Evolutionary conservation across 2,113 vertebrate genomes (phyloP), one percentile per base, ranked within the genome.

Genomic region (Tetrao urogallus): DNA sequence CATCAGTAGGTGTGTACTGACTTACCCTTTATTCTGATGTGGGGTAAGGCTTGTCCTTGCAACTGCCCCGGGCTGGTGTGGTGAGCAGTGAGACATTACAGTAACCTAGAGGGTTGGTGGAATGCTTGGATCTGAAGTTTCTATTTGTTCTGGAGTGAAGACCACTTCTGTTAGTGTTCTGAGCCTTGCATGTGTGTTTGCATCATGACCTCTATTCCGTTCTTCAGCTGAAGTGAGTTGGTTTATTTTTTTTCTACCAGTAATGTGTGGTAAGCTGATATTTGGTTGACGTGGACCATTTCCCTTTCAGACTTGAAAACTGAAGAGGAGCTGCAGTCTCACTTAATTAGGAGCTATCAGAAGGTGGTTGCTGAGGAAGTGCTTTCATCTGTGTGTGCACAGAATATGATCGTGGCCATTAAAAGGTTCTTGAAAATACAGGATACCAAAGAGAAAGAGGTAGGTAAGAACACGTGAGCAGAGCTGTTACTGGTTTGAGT

Each of bases 261-360:
- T 75, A 32, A 69, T 22, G 2, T 50, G n/a, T 63, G 60, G 7
- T 52, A 28, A 73, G 25, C 12, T 40, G 32, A 18, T 12, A 22
- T 83, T 79, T 36, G 11, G 27, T 57, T 77, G 64, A 38, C 10
- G 20, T 32, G 40, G 12, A 40, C 6, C 8, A 3, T 61, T 87
- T 96, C 30, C 28, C 15, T 57, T 74, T 32, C 95, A 99, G 99
- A 97, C 94, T 98, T 99, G 88, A 98, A 96, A 80, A 98, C 97
- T 36, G 98, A 99, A 93, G 98, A 97, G 38, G 98, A 99, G 56
- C 97, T 99, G 79, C 90, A 98, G 45, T 97, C 97, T 45, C 97
- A 98, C 63, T 92, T 99, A 89, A 97, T 47, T 66, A 91, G 96
- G 38, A 96, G 85, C 48, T 99, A 99, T 89, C 98, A 98, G 56